Evolutionary conservation across 2,797 vertebrate species (phyloP), one percentile per base, ranked within the genome.

Genomic region (Rhinichthys osculus): DNA sequence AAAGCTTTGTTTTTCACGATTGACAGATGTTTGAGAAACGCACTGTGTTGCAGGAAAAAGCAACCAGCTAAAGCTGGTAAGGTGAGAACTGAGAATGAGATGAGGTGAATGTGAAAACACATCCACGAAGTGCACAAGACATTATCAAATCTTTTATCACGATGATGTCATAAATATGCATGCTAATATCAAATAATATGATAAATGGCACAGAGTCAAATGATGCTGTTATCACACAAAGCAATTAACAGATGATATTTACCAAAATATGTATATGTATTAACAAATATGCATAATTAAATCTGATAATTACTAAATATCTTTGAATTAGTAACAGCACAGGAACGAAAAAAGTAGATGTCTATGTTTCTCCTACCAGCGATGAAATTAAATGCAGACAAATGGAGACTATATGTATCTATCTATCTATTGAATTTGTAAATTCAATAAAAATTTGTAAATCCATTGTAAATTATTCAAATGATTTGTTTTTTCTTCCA

Each of bases 11-110:
- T 85, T 79, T 66, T 52, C 69, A 64, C 16, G 4, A 73, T 74
- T 74, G 84, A 74, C 84, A 85, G 84, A 85, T 85, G 78, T 85
- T 83, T 81, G 17, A 73, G 69, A 80, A 85, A 47, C 1, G 42
- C 33, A 23, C 3, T n/a, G 84, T 81, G 78, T 70, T 30, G 69
- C 23, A 62, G 27, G 71, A 83, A 83, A 64, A 62, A 72, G 35
- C 70, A 80, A 80, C 40, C 84, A 30, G 54, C 54, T 81, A 42
- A 78, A 80, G 27, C 74, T 59, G 74, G 11, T 33, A 42, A 67
- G 40, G 42, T 50, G 73, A 84, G 62, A 84, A 33, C 44, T 50
- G 59, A 85, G 67, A 80, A 72, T 80, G 78, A 85, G 73, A 84
- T 40, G 57, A 80, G 67, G 52, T 40, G 30, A 85, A 85, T 50